Conservation (phyloP, 92 coral and sea anemone genomes). For the Montipora capitata region DNA sequence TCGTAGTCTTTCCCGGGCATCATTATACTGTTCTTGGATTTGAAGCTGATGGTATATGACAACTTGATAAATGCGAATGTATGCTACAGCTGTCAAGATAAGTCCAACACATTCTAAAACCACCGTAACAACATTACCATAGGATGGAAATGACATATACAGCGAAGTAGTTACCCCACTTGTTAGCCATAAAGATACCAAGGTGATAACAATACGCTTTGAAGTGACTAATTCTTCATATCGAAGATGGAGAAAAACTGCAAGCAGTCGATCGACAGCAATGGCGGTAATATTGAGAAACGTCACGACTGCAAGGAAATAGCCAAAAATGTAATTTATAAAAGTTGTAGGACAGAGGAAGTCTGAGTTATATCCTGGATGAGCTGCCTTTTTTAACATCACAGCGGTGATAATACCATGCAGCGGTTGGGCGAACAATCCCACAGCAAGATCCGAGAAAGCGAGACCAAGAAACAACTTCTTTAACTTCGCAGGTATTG, state of each 20-base stretch:
- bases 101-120: not conserved
- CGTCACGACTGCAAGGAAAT: conserved; percentile 8
- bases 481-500: conserved; percentile 40
- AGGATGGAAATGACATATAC: not conserved
- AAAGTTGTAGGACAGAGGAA: not conserved
- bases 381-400: not conserved
- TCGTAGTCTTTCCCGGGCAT: not conserved
- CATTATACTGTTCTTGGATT: not conserved
- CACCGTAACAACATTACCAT: not conserved
- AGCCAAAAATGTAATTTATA: not conserved
- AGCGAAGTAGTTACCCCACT: conserved; percentile 2
- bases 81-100: conserved; percentile 4
- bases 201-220: conserved; percentile 1
- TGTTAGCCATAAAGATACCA: conserved; percentile 27
- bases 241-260: conserved; percentile 59
- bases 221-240: conserved; percentile 44
- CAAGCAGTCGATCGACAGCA: conserved; percentile 50
- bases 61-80: conserved; percentile 4
- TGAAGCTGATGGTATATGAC: conserved; percentile 20
- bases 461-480: conserved; percentile 50
- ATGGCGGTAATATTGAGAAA: conserved; percentile 22
- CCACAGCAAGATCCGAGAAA: conserved; percentile 46
- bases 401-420: conserved; percentile 1
- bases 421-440: conserved; percentile 31
- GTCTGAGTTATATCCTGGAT: not conserved